Evolutionary conservation across 2,888 invertebrate genomes (phyloP).

Genomic region (Brachyopa scutellaris): DNA sequence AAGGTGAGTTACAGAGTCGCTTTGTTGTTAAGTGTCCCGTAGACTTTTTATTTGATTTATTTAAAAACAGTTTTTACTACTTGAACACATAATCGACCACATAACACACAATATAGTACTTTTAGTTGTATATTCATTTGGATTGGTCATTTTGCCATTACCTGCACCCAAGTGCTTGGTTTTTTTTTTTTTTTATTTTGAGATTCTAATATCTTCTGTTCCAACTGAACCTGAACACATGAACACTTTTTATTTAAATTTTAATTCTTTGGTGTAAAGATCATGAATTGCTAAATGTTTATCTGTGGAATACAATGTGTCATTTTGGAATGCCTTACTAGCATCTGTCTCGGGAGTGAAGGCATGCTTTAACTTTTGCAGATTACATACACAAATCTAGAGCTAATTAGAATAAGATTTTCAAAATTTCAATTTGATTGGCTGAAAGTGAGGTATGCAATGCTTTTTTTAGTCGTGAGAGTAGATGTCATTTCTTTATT

Average conservation of each 20-base stretch:
- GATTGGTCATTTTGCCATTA: slow-evolving; percentile 58
- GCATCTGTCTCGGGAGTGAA: slow-evolving; percentile 13
- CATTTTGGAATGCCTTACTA: slow-evolving; percentile 58
- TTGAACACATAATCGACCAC: slow-evolving; percentile 63
- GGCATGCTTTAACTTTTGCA: neutral
- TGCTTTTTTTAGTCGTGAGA: slow-evolving; percentile 42
- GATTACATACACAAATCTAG: slow-evolving; percentile 2
- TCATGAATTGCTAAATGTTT: slow-evolving; percentile 68
- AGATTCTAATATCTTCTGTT: slow-evolving; percentile 9
- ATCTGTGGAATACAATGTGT: slow-evolving; percentile 52
- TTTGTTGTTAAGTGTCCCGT: slow-evolving; percentile 37
- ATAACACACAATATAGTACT: slow-evolving; percentile 43
- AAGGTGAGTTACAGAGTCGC: slow-evolving; percentile 86
- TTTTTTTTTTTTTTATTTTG: slow-evolving; percentile 22
- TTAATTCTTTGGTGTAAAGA: slow-evolving; percentile 57
- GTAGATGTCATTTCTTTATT: no score
- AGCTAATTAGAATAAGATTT: slow-evolving; percentile 12
- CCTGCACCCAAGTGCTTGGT: slow-evolving; percentile 71
- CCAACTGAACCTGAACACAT: slow-evolving; percentile 35
- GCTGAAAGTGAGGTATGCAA: slow-evolving; percentile 40
- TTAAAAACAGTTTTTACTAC: slow-evolving; percentile 28
- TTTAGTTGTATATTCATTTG: slow-evolving; percentile 16
- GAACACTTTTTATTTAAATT: slow-evolving; percentile 1
- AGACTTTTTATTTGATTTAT: slow-evolving; percentile 34
- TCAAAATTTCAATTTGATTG: slow-evolving; percentile 36